phyloP scores from a whole-genome alignment of 2,888 invertebrate species.

The Vanessa cardui region DNA sequence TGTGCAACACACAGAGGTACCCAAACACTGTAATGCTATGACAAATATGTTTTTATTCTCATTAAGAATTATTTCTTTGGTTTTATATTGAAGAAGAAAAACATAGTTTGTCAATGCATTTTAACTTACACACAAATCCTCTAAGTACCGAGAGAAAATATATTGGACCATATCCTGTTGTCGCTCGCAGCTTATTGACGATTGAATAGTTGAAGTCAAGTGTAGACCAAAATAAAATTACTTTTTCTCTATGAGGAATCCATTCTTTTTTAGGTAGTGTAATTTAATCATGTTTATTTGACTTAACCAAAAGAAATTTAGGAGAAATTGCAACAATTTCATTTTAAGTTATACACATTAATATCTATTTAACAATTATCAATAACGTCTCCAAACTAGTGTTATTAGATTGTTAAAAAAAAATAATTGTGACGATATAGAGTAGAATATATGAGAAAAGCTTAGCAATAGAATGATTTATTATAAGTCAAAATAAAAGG shows the following conservation, averaged over 20 bases:
- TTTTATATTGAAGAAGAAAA: constrained; percentile 3
- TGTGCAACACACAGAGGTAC: constrained; percentile 47
- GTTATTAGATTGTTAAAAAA: not conserved
- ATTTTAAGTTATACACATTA: too few species aligned
- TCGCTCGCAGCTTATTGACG: not conserved
- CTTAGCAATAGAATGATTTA: not conserved
- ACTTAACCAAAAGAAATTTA: too few species aligned
- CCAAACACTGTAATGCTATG: constrained; percentile 19
- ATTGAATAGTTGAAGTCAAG: not conserved
- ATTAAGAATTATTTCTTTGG: not conserved
- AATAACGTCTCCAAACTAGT: too few species aligned
- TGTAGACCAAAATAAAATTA: not conserved
- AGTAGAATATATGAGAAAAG: not conserved
- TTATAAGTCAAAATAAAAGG: constrained; percentile 8
- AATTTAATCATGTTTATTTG: too few species aligned
- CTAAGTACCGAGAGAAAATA: constrained; percentile 16
- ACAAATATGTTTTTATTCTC: constrained; percentile 40
- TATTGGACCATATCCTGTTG: constrained; percentile 10
- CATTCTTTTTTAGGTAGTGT: too few species aligned
- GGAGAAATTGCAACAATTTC: too few species aligned
- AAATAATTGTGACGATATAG: not conserved
- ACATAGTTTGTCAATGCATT: constrained; percentile 51
- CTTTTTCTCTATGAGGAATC: not conserved
- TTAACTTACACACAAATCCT: constrained; percentile 54
- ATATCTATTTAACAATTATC: too few species aligned